Evolutionary conservation across 2,888 invertebrate genomes (phyloP).

Genomic region (Lomographa bimaculata): DNA sequence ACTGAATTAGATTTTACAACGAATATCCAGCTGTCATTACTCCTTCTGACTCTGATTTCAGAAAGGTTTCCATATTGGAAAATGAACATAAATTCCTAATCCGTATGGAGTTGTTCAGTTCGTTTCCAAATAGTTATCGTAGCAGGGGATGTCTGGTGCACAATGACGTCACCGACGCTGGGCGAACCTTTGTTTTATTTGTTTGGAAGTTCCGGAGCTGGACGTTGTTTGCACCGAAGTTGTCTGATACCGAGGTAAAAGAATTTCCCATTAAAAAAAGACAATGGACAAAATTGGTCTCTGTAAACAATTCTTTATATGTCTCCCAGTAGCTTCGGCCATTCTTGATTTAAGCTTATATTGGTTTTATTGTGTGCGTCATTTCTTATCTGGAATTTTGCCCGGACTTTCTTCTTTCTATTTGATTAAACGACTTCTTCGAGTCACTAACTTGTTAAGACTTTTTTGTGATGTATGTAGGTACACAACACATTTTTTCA

Average conservation of each 20-base stretch:
- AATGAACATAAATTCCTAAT: too few relatives aligned
- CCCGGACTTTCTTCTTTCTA: conserved; percentile 20
- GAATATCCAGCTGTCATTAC: too few relatives aligned
- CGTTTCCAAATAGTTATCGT: too few relatives aligned
- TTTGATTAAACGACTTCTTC: conserved; percentile 22
- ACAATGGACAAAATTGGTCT: conserved; percentile 67
- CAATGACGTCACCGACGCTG: conserved; percentile 26
- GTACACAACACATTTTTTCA: conserved; percentile 8
- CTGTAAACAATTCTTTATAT: conserved; percentile 63
- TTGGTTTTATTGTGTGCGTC: conserved; percentile 70
- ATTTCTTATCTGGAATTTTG: conserved; percentile 40
- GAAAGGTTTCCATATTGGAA: too few relatives aligned
- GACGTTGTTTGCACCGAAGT: conserved; percentile 56
- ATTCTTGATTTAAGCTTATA: too few relatives aligned
- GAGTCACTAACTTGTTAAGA: conserved; percentile 9
- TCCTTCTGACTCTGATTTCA: too few relatives aligned
- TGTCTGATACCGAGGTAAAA: conserved; percentile 62
- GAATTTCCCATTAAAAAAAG: conserved; percentile 72
- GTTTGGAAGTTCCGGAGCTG: conserved; percentile 55
- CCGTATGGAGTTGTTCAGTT: too few relatives aligned
- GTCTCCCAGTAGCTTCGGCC: too few relatives aligned
- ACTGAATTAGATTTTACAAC: too few relatives aligned
- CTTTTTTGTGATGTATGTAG: conserved; percentile 8
- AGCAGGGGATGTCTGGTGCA: conserved; percentile 20
- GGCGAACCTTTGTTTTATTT: conserved; percentile 68